These are phyloP conservation scores for Eurytoma adleriae DNA, from an alignment of 2,888 invertebrate species.

Conservation along the genomic window DNA sequence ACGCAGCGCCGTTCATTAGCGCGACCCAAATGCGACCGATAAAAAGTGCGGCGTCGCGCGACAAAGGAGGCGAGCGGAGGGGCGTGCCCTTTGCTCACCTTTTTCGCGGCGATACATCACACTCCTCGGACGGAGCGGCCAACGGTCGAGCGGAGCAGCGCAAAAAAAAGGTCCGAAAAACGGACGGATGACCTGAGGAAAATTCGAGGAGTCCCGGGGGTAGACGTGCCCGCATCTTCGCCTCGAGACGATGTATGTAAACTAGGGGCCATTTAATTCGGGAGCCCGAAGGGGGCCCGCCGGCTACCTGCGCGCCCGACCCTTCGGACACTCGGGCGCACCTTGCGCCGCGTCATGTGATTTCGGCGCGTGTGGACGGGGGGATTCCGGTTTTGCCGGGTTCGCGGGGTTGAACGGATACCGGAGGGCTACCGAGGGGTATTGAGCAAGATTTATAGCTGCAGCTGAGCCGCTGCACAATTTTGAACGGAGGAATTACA, in stretches of 20 bases:
- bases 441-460: too few species aligned
- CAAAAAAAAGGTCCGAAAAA: constrained; percentile 31
- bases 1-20: neutral
- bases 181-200: constrained; percentile 9
- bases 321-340: constrained; percentile 26
- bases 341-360: constrained; percentile 32
- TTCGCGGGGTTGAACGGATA: constrained; percentile 17
- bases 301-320: constrained; percentile 22
- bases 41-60: constrained; percentile 29
- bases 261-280: constrained; percentile 12
- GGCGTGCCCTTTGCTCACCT: constrained; percentile 33
- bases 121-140: neutral
- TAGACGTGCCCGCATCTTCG: neutral
- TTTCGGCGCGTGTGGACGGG: constrained; percentile 4
- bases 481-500: too few species aligned
- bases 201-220: neutral
- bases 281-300: neutral
- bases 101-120: constrained; percentile 36
- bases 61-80: neutral
- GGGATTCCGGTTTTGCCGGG: constrained; percentile 35
- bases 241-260: neutral
- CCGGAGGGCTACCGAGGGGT: too few species aligned
- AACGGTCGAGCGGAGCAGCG: constrained; percentile 36
- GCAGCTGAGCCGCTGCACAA: too few species aligned
- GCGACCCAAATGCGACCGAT: constrained; percentile 21